Evolutionary conservation across 2,888 invertebrate species (phyloP).

Genomic region (Thelaira solivaga): DNA sequence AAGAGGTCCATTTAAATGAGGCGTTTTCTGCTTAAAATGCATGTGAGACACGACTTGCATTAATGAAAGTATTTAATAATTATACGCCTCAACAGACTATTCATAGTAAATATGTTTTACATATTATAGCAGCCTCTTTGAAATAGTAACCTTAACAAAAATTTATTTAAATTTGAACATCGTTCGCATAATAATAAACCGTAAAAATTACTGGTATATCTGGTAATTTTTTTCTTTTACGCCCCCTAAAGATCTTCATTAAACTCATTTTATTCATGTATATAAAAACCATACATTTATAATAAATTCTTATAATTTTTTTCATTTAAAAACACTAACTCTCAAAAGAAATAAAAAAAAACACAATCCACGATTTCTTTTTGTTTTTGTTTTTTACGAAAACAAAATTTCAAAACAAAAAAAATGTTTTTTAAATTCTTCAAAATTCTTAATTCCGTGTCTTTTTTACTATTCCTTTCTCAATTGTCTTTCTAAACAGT

Average conservation of each 20-base stretch:
- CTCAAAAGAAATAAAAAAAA: constrained; percentile 8
- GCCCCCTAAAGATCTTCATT: constrained; percentile 6
- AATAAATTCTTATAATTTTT: constrained; percentile 5
- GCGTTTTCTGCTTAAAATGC: too few relatives aligned
- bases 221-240: neutral
- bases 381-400: constrained; percentile 18
- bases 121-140: too few relatives aligned
- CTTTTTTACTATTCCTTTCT: constrained; percentile 53
- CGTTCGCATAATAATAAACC: too few relatives aligned
- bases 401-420: constrained; percentile 5
- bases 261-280: constrained; percentile 36
- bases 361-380: constrained; percentile 20
- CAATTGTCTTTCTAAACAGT: constrained; percentile 59
- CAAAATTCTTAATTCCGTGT: constrained; percentile 45
- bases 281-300: constrained; percentile 46
- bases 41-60: too few relatives aligned
- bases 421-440: constrained; percentile 25
- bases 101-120: too few relatives aligned
- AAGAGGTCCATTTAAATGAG: too few relatives aligned
- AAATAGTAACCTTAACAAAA: too few relatives aligned
- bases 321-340: constrained; percentile 41
- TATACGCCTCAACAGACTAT: too few relatives aligned
- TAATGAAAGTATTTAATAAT: too few relatives aligned
- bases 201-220: neutral
- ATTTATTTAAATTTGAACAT: too few relatives aligned